These are phyloP conservation scores for Andrena bucephala DNA, from an alignment of 2,888 invertebrate species.

Conservation along the genomic window DNA sequence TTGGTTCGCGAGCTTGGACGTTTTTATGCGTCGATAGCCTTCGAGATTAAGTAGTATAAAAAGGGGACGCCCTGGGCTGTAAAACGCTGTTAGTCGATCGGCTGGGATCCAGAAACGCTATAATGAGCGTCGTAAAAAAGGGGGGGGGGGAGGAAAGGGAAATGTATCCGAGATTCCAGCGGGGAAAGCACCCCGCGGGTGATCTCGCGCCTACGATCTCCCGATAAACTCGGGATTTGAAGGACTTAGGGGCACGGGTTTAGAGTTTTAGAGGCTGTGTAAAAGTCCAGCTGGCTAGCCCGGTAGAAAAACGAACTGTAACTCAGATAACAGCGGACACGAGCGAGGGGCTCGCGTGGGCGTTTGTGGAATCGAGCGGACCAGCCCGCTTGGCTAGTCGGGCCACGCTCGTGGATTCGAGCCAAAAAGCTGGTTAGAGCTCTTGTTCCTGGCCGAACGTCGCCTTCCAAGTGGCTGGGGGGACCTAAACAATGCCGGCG, in stretches of 20 bases:
- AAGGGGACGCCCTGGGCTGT: constrained; percentile 44
- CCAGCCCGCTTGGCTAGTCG: constrained; percentile 71
- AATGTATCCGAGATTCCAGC: constrained; percentile 51
- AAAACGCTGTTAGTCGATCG: constrained; percentile 66
- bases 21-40: constrained; percentile 47
- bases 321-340: constrained; percentile 62
- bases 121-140: constrained; percentile 43
- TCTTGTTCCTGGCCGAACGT: constrained; percentile 51
- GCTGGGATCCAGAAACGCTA: constrained; percentile 39
- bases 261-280: constrained; percentile 6
- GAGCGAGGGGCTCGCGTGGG: constrained; percentile 56
- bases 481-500: constrained; percentile 61
- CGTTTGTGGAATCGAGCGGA: constrained; percentile 64
- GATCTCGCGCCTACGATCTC: constrained; percentile 43
- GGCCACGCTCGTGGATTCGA: constrained; percentile 70
- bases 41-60: constrained; percentile 55
- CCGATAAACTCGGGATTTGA: constrained; percentile 65
- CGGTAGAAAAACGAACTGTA: constrained; percentile 44
- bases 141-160: neutral
- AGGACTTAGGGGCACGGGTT: constrained; percentile 26
- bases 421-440: constrained; percentile 66
- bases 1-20: constrained; percentile 17
- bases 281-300: constrained; percentile 48
- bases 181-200: constrained; percentile 38
- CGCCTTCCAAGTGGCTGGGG: constrained; percentile 42